phyloP scores from a whole-genome alignment of 1,140 invertebrate species.

The Philotrypesis tridentata region DNA sequence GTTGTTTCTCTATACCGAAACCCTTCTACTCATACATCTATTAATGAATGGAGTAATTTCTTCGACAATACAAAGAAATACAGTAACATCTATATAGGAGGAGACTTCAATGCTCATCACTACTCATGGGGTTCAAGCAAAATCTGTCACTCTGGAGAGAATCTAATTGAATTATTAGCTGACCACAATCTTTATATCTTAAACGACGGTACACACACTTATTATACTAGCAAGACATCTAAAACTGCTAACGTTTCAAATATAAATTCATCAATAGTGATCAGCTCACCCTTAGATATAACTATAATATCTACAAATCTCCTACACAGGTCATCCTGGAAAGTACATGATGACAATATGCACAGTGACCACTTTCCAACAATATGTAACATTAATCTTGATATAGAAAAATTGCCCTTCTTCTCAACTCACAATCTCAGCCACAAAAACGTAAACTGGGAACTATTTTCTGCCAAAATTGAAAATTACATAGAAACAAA shows the following conservation, averaged over 20 bases:
- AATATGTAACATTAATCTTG: background rate
- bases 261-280: too few relatives aligned
- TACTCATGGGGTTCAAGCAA: too few relatives aligned
- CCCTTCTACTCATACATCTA: background rate
- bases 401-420: background rate
- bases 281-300: background rate
- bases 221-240: background rate
- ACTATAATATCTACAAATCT: background rate
- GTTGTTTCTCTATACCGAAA: background rate
- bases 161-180: too few relatives aligned
- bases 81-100: background rate
- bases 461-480: background rate
- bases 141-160: too few relatives aligned
- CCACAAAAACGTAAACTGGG: background rate
- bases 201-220: too few relatives aligned
- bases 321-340: background rate
- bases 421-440: background rate
- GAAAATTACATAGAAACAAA: background rate
- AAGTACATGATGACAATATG: background rate
- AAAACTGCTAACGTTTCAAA: background rate
- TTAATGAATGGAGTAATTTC: background rate
- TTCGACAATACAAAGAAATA: background rate
- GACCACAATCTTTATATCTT: too few relatives aligned
- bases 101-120: too few relatives aligned
- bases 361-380: constrained; percentile 16